Percentiles rank a stretch among this genome's conserved stretches.
These are phyloP conservation scores for Gorsachius goisagi DNA, from an alignment of 2,113 vertebrate species.

Conservation along the genomic window DNA sequence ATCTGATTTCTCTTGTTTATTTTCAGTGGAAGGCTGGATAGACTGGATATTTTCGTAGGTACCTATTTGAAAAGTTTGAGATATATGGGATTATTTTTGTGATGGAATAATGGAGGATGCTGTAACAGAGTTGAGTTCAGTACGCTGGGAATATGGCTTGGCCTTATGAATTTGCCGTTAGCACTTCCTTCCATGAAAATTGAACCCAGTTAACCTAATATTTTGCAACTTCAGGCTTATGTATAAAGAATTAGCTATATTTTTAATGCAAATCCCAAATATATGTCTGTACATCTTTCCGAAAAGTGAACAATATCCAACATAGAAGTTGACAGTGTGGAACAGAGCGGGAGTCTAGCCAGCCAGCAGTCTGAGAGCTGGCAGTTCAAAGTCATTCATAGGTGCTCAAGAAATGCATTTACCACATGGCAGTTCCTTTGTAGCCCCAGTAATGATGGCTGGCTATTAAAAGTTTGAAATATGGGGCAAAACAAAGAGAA, in stretches of 20 bases:
- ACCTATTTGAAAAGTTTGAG: background rate
- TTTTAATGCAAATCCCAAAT: background rate
- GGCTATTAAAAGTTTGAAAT: background rate
- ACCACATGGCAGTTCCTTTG: background rate
- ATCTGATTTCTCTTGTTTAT: background rate
- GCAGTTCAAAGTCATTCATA: background rate
- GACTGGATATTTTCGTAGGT: background rate
- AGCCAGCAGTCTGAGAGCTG: background rate
- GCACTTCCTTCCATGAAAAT: background rate
- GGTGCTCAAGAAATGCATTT: background rate
- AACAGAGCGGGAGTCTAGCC: background rate
- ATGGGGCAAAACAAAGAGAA: background rate
- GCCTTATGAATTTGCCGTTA: background rate
- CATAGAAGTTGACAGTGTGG: background rate
- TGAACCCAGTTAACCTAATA: background rate
- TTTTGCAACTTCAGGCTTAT: background rate
- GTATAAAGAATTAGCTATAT: background rate
- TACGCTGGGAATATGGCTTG: background rate
- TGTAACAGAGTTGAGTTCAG: background rate
- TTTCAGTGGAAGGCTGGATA: background rate
- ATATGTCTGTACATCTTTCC: background rate
- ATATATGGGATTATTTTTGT: background rate
- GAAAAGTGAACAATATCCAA: background rate
- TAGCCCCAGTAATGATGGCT: background rate
- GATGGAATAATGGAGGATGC: background rate